Evolutionary conservation across 2,888 invertebrate genomes (phyloP), one percentile per base, ranked within the genome.

Genomic region (Mamestra brassicae): DNA sequence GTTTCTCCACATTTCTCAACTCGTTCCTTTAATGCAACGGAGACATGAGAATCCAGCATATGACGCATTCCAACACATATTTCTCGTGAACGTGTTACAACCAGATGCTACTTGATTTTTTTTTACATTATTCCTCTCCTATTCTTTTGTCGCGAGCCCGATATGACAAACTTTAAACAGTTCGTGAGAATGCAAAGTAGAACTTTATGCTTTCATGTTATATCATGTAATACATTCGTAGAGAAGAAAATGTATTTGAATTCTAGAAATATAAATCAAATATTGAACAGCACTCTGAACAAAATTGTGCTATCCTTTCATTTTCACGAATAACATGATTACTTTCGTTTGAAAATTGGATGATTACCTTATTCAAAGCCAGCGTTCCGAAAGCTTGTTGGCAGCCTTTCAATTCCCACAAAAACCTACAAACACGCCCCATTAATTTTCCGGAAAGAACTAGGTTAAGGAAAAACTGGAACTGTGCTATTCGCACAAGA

Each of bases 161-260:
- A 78, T 76, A 79, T 75, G 83, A 84, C 78, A 81, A 89, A 89
- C 83, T 89, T 88, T 84, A 76, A 76, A 84, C 86, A 85, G 76
- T 78, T 68, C 70, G 83, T 78, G 72, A 71, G 80, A 88, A 89
- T 87, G 81, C 74, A 82, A 89, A 88, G 87, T 87, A 86, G 81
- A 68, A 81, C 83, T 87, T 83, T 72, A 75, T 85, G 85, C 84
- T 85, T 84, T 80, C 74, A 81, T 81, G 58, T 81, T 86, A 83
- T 83, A 81, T 76, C 55, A 64, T n/a, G 55, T 55, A 78, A 58
- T 62, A 66, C 55, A 67, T 70, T 78, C 70, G 54, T 50, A 74
- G 34, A 64, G 45, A 64, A 67, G 58, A 61, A 71, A 42, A 55
- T 61, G 55, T 65, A 58, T 61, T 54, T 11, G 34, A 55, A 57